Evolutionary conservation across 2,888 invertebrate species (phyloP), one percentile per base, ranked within the genome.

Genomic region (Ochropacha duplaris): DNA sequence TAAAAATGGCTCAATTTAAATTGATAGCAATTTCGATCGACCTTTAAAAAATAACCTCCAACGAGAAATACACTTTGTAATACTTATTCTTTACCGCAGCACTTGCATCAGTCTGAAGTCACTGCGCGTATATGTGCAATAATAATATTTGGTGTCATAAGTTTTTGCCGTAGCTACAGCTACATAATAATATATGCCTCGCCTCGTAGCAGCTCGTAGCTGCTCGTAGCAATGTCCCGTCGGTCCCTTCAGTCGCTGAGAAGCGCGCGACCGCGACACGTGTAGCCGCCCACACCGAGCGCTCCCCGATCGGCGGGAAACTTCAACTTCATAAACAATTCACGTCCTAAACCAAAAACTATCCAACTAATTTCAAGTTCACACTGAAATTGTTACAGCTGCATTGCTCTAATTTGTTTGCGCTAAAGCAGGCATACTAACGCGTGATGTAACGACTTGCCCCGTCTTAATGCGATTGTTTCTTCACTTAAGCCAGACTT

Each of bases 381-480:
- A 36, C 54, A 22, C 28, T 54, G 26, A 26, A 19, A 36, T 14
- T 31, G 2, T 55, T 52, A 50, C 50, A 16, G 1, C 9, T 54
- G 52, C 50, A 51, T 16, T 54, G 26, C 39, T 50, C 12, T 22
- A 19, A 52, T 24, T 28, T 52, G 39, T 50, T 54, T 34, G 31
- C 39, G 26, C 36, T 54, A 54, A 56, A 61, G 66, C 64, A 63
- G 62, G 66, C 64, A 62, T 63, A 64, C 59, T 62, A 67, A 60
- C 56, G 74, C 74, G 82, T 85, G 83, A 81, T 83, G 79, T 84
- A 84, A 84, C 78, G 74, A 74, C 75, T 31, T 31, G 31, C 72
- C 79, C 81, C 65, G 82, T 83, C 83, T 84, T 79, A 84, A 84
- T 83, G 77, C 75, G 78, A 84, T 86, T 83, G 81, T 83, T 85